These are phyloP conservation scores for Theonella swinhoei DNA, from an alignment of 37 sponge, comb jelly and placozoan genomes.

Conservation along the genomic window DNA sequence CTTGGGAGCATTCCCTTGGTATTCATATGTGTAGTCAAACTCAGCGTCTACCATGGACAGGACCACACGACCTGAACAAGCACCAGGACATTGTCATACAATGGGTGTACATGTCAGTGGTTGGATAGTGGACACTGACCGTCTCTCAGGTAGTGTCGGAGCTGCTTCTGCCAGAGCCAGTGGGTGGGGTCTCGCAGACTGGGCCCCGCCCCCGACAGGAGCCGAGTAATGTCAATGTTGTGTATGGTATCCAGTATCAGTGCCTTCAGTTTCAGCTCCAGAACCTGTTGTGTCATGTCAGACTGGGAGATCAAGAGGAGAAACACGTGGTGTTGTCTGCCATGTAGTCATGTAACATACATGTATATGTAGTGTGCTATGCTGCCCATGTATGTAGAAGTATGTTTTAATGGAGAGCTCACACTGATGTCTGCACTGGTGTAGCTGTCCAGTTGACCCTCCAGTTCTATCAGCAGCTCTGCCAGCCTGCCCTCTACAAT, in stretches of 20 bases:
- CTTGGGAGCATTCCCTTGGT: constrained; percentile 97
- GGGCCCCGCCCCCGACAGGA: constrained; percentile 28
- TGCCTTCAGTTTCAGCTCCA: constrained; percentile 86
- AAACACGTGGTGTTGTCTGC: no score
- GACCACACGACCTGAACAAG: constrained; percentile 33
- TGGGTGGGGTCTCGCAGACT: constrained; percentile 42
- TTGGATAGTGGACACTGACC: no score
- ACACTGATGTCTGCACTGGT: constrained; percentile 68
- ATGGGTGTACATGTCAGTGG: neutral
- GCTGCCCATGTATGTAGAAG: neutral
- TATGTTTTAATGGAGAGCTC: neutral
- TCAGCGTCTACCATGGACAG: constrained; percentile 93
- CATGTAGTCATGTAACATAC: no score
- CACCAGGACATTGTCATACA: neutral
- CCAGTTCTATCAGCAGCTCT: constrained; percentile 89
- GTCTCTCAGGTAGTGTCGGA: constrained; percentile 79
- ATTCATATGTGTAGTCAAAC: constrained; percentile 97
- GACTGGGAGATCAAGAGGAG: constrained; percentile 18
- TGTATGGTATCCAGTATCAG: constrained; percentile 95
- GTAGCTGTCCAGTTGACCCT: constrained; percentile 86
- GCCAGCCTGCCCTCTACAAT: constrained; percentile 60
- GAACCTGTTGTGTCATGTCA: constrained; percentile 21
- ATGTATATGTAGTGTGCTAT: no score
- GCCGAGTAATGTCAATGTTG: constrained; percentile 79
- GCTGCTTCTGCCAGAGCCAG: constrained; percentile 98